Evolutionary conservation across 2,797 vertebrate species (phyloP).

Genomic region (Hippopotamyrus pictus): DNA sequence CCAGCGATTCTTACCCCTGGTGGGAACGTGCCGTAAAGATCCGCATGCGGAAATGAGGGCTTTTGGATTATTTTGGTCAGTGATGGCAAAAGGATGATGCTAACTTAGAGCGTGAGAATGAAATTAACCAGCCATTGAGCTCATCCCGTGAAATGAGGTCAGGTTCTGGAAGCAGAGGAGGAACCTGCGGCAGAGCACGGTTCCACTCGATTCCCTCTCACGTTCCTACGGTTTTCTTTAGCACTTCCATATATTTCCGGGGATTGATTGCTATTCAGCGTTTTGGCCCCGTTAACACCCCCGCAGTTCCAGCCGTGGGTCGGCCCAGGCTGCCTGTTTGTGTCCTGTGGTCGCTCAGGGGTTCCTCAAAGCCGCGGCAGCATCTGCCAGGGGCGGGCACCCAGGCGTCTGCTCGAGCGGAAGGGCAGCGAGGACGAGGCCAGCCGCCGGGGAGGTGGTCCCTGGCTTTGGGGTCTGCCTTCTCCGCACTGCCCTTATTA

Average conservation of each 20-base stretch:
- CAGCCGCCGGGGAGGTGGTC: background rate
- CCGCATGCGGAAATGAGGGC: background rate
- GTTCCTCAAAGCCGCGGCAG: background rate
- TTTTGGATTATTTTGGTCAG: background rate
- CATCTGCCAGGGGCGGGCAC: background rate
- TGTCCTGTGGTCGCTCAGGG: background rate
- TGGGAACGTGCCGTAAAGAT: background rate
- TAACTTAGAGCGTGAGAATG: background rate
- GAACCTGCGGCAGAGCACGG: background rate
- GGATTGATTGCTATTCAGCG: background rate
- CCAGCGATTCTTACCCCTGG: background rate
- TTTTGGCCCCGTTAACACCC: background rate
- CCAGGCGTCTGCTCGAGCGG: background rate
- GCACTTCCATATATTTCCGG: background rate
- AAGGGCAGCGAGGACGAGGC: background rate
- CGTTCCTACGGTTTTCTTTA: background rate
- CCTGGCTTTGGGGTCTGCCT: background rate
- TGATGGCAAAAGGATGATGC: background rate
- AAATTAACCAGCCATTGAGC: background rate
- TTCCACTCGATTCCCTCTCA: background rate
- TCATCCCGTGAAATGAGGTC: background rate
- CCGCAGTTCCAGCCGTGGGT: background rate
- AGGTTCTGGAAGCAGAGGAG: background rate
- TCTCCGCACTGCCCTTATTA: background rate
- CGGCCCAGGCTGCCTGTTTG: background rate